These are phyloP conservation scores for Leptosomus discolor DNA, from an alignment of 2,113 vertebrate species.

Conservation along the genomic window DNA sequence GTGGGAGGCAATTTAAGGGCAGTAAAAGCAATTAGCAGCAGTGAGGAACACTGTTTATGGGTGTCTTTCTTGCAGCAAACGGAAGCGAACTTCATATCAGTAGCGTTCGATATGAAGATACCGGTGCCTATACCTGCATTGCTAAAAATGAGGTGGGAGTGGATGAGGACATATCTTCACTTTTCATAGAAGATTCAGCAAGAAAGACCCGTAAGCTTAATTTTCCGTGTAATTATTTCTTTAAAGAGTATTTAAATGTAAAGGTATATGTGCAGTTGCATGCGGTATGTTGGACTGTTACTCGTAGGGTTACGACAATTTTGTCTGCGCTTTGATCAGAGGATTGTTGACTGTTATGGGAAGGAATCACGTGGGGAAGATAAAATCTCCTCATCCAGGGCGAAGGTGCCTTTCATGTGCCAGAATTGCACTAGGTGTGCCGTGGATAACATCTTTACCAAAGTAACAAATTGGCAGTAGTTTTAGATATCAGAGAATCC, in stretches of 20 bases:
- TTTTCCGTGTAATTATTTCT: neutral
- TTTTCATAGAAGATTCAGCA: slow-evolving; percentile 94
- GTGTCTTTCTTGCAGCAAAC: slow-evolving; percentile 78
- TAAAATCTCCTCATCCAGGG: neutral
- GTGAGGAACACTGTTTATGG: neutral
- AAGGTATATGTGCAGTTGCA: neutral
- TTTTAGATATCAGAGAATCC: neutral
- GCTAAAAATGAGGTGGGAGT: slow-evolving; percentile 96
- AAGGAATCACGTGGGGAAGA: neutral
- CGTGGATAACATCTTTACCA: neutral
- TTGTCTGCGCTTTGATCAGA: neutral
- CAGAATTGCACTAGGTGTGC: neutral
- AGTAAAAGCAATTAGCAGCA: neutral
- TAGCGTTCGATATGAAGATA: slow-evolving; percentile 94
- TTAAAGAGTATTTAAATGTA: neutral
- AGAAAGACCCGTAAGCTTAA: slow-evolving; percentile 89
- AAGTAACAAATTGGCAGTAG: neutral
- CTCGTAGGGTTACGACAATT: neutral
- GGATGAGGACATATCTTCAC: slow-evolving; percentile 95
- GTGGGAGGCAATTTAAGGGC: neutral
- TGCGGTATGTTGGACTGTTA: neutral
- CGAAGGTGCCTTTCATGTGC: neutral
- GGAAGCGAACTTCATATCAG: slow-evolving; percentile 90
- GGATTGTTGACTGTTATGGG: neutral
- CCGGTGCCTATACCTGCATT: slow-evolving; percentile 95